Conservation (phyloP, 2,113 vertebrate species). For the Clarias gariepinus region DNA sequence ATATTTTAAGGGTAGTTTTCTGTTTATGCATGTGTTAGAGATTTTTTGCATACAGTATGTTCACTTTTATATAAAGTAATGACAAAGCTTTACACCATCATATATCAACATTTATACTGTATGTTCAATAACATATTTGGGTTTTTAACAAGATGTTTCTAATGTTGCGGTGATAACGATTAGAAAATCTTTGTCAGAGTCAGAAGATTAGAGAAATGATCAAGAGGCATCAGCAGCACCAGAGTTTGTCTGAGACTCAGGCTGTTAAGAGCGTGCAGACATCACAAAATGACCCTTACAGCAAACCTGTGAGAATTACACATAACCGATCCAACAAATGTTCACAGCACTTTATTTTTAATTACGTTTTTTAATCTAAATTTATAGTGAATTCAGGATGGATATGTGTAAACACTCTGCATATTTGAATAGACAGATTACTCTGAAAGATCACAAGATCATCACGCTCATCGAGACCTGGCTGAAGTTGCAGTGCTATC, state of each 20-base stretch:
- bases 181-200: background rate
- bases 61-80: background rate
- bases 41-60: background rate
- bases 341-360: background rate
- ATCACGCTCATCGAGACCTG: constrained; percentile 40
- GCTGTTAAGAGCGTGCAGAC: background rate
- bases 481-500: constrained; percentile 44
- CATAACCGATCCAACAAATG: background rate
- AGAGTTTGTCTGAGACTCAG: background rate
- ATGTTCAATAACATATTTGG: background rate
- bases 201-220: constrained; percentile 24
- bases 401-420: background rate
- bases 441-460: constrained; percentile 28
- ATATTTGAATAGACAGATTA: constrained; percentile 30
- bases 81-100: background rate
- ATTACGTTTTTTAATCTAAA: background rate
- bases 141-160: background rate
- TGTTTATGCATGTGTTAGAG: background rate
- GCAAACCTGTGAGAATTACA: constrained; percentile 21
- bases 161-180: background rate
- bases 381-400: background rate
- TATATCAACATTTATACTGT: background rate
- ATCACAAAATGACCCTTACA: background rate
- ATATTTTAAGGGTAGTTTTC: background rate
- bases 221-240: background rate